Percentiles rank a stretch among this genome's conserved stretches.
These are phyloP conservation scores for Buceros bicornis DNA, from an alignment of 2,797 vertebrate species.

Conservation along the genomic window DNA sequence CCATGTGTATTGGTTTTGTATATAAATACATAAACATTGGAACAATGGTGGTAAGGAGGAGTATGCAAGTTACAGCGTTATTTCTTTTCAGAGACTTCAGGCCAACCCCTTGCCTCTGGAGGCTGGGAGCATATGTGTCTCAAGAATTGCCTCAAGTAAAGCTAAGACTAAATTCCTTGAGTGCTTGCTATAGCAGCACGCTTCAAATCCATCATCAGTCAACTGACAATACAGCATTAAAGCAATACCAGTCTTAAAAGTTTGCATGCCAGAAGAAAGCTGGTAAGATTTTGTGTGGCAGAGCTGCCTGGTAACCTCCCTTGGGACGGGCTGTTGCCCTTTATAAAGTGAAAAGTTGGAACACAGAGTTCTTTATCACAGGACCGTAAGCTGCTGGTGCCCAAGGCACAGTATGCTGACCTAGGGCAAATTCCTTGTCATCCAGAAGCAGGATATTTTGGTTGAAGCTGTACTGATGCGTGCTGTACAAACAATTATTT, in stretches of 20 bases:
- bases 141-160: background rate
- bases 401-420: background rate
- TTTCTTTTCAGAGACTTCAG: background rate
- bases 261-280: background rate
- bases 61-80: background rate
- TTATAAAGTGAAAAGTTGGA: background rate
- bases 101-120: background rate
- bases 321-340: background rate
- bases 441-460: background rate
- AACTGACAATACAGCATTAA: background rate
- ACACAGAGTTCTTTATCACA: background rate
- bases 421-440: background rate
- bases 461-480: background rate
- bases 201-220: background rate
- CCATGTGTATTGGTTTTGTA: background rate
- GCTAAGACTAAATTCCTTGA: background rate
- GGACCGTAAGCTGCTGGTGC: background rate
- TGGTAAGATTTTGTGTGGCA: background rate
- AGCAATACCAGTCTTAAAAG: background rate
- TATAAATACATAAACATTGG: background rate
- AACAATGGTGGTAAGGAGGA: background rate
- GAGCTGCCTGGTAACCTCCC: background rate
- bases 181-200: background rate
- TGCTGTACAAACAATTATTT: background rate
- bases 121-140: background rate